Evolutionary conservation across 2,113 vertebrate species (phyloP).

Genomic region (Urocynchramus pylzowi): DNA sequence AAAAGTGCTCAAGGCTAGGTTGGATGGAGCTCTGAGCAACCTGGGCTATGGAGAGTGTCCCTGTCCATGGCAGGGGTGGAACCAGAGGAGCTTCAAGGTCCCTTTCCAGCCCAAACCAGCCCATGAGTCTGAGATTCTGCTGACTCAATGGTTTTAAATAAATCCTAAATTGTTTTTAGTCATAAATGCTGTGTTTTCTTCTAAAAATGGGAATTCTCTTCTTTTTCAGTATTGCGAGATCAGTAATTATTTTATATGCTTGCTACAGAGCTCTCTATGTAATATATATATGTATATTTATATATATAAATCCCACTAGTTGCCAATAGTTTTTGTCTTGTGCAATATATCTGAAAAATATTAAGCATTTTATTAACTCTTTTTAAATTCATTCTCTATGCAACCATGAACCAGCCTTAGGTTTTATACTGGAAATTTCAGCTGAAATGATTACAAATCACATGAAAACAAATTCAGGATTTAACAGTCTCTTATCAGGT

Average conservation of each 20-base stretch:
- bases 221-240: not conserved
- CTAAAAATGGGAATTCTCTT: not conserved
- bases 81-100: not conserved
- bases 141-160: not conserved
- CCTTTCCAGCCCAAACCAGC: not conserved
- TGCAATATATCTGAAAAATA: not conserved
- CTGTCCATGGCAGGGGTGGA: not conserved
- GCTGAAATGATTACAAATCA: not conserved
- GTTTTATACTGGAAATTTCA: not conserved
- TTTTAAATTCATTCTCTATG: accelerated
- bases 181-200: not conserved
- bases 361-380: not conserved
- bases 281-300: not conserved
- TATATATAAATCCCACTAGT: not conserved
- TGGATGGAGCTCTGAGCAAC: not conserved
- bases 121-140: not conserved
- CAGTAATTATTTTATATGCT: not conserved
- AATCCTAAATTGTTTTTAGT: not conserved
- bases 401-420: not conserved
- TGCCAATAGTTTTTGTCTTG: not conserved
- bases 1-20: accelerated
- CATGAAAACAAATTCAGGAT: not conserved
- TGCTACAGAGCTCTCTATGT: not conserved
- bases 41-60: not conserved
- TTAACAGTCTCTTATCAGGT: not conserved